Base-by-base conservation (phyloP, 2,113 vertebrate genomes). In the Epinephelus fuscoguttatus region DNA sequence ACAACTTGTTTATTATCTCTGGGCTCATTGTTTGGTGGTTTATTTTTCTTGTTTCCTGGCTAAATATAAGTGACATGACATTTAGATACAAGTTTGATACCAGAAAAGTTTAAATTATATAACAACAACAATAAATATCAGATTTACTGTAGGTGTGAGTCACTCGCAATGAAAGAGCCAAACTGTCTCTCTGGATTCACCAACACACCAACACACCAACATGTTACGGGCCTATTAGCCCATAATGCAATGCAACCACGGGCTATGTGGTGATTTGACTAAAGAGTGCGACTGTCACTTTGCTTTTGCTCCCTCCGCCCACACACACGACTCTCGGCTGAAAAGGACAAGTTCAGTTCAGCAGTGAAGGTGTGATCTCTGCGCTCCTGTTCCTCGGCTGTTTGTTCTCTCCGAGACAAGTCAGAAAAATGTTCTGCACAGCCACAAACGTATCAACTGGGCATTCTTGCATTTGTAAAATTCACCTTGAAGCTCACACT, bases 61-160 rank as follows among this genome's bases (percentile, higher is more conserved):
- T 70, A 87, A 88, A 81, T 57, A 27, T 11, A 45, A 77, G 27
- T 50, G 59, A 68, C 25, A 1, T 73, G 47, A 55, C 45, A 72
- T 85, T 88, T 77, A 25, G 27, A 71, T 76, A 56, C 49, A 62
- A 63, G 27, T 49, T 25, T 40, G n/a, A 25, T 7, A 33, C 55
- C 15, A 13, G 25, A 55, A 59, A 70, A 40, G 14, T 60, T 42
- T 25, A 62, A 37, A 30, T 80, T 49, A 75, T 60, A 27, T 67
- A 78, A 87, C 49, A 76, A 55, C n/a, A 70, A 62, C 45, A 61
- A 30, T 66, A 78, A 75, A 86, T 56, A 75, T 76, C 67, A 72
- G 25, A 62, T 74, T 57, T 25, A 50, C 53, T 60, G 62, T 47
- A 72, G 76, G 77, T 70, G 83, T 70, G 59, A 72, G 72, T 67